A percentile compares a stretch with the other conserved stretches of the same genome.
phyloP scores from a whole-genome alignment of 2,113 vertebrate genomes.

The Ovis canadensis region DNA sequence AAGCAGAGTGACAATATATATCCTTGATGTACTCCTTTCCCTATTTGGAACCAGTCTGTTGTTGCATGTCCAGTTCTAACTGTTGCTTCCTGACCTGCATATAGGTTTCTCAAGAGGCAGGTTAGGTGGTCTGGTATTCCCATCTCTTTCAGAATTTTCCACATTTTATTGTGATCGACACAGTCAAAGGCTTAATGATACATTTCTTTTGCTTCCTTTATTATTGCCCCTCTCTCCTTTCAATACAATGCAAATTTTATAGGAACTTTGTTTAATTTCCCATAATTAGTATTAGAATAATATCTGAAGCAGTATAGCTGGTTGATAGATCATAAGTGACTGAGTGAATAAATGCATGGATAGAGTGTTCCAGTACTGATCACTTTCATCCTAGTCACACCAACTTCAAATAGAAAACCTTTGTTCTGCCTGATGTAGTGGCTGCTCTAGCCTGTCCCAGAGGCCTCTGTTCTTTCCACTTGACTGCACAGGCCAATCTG shows the following conservation, averaged over 20 bases:
- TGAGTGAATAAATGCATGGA: background rate
- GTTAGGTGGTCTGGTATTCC: too few relatives aligned
- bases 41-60: too few relatives aligned
- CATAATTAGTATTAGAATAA: slow-evolving; percentile 26
- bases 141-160: too few relatives aligned
- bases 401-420: slow-evolving; percentile 33
- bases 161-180: too few relatives aligned
- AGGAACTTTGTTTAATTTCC: background rate
- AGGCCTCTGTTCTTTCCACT: background rate
- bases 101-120: too few relatives aligned
- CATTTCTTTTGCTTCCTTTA: background rate
- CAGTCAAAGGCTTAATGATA: background rate
- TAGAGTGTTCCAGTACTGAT: background rate
- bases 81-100: too few relatives aligned
- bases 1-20: too few relatives aligned
- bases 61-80: too few relatives aligned
- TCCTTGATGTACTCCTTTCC: too few relatives aligned
- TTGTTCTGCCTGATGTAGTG: background rate
- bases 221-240: background rate
- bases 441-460: background rate
- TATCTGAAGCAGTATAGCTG: background rate
- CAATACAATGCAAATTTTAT: background rate
- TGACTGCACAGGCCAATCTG: background rate
- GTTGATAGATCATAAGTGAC: background rate
- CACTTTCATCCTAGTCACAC: background rate